Evolutionary conservation across 2,888 invertebrate genomes (phyloP), one percentile per base, ranked within the genome.

Genomic region (Temnothorax unifasciatus): DNA sequence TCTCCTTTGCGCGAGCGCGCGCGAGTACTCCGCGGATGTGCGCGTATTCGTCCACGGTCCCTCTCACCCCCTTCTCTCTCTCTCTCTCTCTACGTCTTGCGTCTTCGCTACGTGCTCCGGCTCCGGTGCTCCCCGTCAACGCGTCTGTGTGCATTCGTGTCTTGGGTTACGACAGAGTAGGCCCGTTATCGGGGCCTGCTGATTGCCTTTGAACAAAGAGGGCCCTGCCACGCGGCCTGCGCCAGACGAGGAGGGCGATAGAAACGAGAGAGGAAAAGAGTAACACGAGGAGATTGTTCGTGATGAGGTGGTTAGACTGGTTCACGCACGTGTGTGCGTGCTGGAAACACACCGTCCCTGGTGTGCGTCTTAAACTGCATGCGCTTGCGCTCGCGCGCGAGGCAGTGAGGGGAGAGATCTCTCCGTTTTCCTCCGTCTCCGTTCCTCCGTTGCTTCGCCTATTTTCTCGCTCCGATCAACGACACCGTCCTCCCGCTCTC

Each of bases 61-160:
- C 59, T 38, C n/a, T 74, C 44, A 11, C 11, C 11, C 18, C 11
- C 11, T 5, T 4, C 3, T 1, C 38, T 3, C 9, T 18, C 9
- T 18, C 21, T 21, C 21, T 38, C 15, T 15, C 59, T 13, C 25
- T 34, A 25, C 47, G 34, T 57, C 63, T 52, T 73, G 75, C 82
- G 75, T 82, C 73, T 76, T 75, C 68, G 15, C 57, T 89, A 83
- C 68, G 81, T 87, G 88, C 76, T 89, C 87, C 83, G 88, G 88
- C 76, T 89, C 87, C 83, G 88, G 87, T 89, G 86, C 87, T 91
- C 85, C 77, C 84, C 86, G 89, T 85, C 87, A 89, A 83, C 86
- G 91, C 86, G 86, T 71, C 95, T 95, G 93, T 95, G 96, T 92
- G 93, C 95, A 96, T 92, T 95, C 95, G 93, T 96, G 96, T 93